Evolutionary conservation across 37 sponge, comb jelly and placozoan genomes (phyloP), one percentile per base, ranked within the genome.

Genomic region (Ianthella basta): DNA sequence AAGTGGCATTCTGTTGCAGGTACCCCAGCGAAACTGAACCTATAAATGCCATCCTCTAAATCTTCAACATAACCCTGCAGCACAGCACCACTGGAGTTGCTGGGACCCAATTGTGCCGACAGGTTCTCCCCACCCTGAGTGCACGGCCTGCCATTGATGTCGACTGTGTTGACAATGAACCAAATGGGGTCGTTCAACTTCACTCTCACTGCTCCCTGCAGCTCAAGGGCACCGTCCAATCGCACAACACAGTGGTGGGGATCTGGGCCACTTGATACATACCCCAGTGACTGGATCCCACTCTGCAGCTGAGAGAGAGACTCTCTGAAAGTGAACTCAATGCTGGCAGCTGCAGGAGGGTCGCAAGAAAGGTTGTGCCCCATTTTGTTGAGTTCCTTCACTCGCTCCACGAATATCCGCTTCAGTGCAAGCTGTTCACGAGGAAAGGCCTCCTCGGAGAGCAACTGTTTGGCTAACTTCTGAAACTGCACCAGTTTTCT

Each of bases 21-120:
- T 23, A 13, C 54, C 18, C 78, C 44, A 23, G 21, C 0, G 16
- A 75, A 75, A 36, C 78, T 75, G 54, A 75, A 41, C n/a, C 78
- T 18, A 10, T 75, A 75, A 16, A 23, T 41, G 16, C 78, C 78
- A 75, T 75, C 78, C 25, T 75, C 78, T 50, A 75, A 36, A 44
- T 75, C 78, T 15, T 75, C 78, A 24, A 36, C 40, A 15, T 75
- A 75, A 1, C 78, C 78, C 25, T 75, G 37, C 10, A 75, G 21
- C 14, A 24, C 78, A 8, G 53, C 54, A 40, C 78, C 78, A 23
- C 44, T 50, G 37, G 78, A 25, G 12, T 24, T 24, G 50, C 50
- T 3, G 1, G 78, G 78, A 3, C 37, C 21, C 78, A 75, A 50
- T 0, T n/a, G 0, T 0, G 78, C 78, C 25, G 8, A 2, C n/a